Evolutionary conservation across 2,113 vertebrate genomes (phyloP), one percentile per base, ranked within the genome.

Genomic region (Cephalopholis sonnerati): DNA sequence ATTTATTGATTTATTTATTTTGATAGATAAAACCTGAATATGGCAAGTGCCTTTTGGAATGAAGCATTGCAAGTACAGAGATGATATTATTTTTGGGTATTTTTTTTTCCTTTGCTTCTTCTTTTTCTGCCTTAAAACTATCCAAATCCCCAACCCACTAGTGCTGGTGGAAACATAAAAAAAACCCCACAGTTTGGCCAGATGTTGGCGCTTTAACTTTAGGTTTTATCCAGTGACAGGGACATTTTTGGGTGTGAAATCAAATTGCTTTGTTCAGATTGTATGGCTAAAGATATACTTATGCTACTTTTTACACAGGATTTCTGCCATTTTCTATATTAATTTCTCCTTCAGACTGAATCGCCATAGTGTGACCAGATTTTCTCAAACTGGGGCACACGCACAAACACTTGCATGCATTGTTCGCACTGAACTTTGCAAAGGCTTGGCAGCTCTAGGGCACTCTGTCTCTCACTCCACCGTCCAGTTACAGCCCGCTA

Each of bases 31-130:
- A 90, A 81, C 66, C 85, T 87, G 81, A 93, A 90, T 89, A 92
- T 92, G 93, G 94, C 92, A 94, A 94, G 95, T 95, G 95, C 94
- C 93, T 95, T 93, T 95, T 91, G 74, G 88, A 92, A 84, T 65
- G 89, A 92, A 92, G 84, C 81, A 85, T 87, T 80, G 77, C 77
- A 58, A 66, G 77, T 82, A 71, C 83, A 86, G 77, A 83, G 75
- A 77, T 48, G 2, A 57, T 63, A 61, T 75, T 83, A 18, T 62
- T 67, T 75, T 41, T 24, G 25, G 32, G 32, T 55, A 3, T 70
- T 65, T 64, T 70, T 65, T 64, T 64, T 51, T 36, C 81, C 50
- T 83, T 59, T 74, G 62, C 77, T 83, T 85, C 66, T 82, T 86
- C 74, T 77, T 63, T 69, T 83, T 85, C 79, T 85, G 85, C 89